Percentiles rank a stretch among this genome's conserved stretches.
Conservation (phyloP, 2,113 vertebrate genomes). For the Calonectris borealis region DNA sequence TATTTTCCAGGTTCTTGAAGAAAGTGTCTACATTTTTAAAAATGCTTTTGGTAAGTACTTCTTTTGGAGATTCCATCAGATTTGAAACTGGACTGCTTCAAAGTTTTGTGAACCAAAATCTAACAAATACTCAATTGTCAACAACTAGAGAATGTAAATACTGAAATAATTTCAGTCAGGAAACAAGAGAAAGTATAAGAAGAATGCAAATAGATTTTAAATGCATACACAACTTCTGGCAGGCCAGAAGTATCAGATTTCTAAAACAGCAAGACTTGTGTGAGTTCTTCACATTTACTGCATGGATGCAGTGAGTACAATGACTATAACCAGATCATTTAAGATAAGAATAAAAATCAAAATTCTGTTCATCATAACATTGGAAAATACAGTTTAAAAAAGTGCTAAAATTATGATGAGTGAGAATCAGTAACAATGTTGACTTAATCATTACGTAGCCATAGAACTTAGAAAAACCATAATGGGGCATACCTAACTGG, state of each 20-base stretch:
- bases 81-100: neutral
- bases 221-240: neutral
- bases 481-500: fast-evolving
- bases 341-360: neutral
- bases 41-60: neutral
- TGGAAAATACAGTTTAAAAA: neutral
- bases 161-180: neutral
- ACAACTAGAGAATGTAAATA: neutral
- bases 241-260: neutral
- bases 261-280: neutral
- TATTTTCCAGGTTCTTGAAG: neutral
- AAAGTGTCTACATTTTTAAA: neutral
- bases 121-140: neutral
- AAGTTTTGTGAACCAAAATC: neutral
- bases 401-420: neutral
- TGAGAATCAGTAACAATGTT: neutral
- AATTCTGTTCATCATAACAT: neutral
- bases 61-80: neutral
- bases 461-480: neutral
- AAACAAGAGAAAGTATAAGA: neutral
- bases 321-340: neutral
- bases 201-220: neutral
- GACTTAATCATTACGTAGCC: neutral
- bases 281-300: neutral
- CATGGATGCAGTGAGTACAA: neutral